Conservation (phyloP, 2,113 vertebrate genomes). For the Garra rufa region DNA sequence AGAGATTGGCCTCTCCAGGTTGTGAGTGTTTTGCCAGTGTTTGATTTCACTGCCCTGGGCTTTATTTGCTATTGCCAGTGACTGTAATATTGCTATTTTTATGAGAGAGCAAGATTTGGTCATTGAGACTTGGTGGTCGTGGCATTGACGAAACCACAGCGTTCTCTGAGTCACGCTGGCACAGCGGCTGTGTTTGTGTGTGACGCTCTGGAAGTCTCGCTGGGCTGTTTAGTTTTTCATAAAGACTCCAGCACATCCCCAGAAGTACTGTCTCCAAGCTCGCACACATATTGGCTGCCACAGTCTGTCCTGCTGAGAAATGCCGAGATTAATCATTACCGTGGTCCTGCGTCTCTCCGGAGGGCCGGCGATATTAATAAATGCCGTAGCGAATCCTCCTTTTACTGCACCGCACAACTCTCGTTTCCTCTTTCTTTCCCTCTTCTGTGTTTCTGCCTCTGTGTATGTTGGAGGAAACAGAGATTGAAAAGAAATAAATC, state of each 20-base stretch:
- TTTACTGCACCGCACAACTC: neutral
- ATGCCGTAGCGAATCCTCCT: slow-evolving; percentile 50
- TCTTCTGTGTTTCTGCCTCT: neutral
- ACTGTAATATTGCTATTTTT: slow-evolving; percentile 26
- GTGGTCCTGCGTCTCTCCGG: slow-evolving; percentile 36
- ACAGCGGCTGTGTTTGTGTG: neutral
- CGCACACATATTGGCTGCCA: slow-evolving; percentile 53
- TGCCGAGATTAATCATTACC: slow-evolving; percentile 52
- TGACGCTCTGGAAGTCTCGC: neutral
- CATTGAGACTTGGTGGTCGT: slow-evolving; percentile 35
- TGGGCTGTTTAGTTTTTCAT: slow-evolving; percentile 1
- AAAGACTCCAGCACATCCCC: slow-evolving; percentile 8
- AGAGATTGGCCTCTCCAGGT: neutral
- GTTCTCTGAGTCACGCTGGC: slow-evolving; percentile 41
- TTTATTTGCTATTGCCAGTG: slow-evolving; percentile 18
- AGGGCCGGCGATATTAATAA: slow-evolving; percentile 58
- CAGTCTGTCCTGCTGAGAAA: slow-evolving; percentile 47
- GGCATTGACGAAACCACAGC: slow-evolving; percentile 32
- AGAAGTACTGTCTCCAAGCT: slow-evolving; percentile 18
- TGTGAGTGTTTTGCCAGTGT: slow-evolving; percentile 32
- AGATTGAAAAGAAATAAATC: slow-evolving; percentile 2
- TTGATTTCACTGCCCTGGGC: neutral
- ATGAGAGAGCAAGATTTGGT: neutral
- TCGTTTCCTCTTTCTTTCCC: neutral
- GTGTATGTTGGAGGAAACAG: neutral